Evolutionary conservation across 2,888 invertebrate genomes (phyloP).

Genomic region (Pandemis heparana): DNA sequence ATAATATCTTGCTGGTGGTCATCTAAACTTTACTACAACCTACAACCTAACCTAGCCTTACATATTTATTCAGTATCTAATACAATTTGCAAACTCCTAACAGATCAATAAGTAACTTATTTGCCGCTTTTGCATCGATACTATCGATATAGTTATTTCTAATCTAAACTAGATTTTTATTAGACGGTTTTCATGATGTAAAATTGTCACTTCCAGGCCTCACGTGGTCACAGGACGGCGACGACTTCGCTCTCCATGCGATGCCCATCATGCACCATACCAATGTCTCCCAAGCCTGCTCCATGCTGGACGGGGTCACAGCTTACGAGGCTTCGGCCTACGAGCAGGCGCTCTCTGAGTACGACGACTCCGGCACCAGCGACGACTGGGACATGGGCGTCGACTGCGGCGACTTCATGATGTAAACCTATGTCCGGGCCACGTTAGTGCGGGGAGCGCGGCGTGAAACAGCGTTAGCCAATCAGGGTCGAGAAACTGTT

Average conservation of each 20-base stretch:
- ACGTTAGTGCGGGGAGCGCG: constrained; percentile 14
- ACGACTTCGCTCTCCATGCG: constrained; percentile 88
- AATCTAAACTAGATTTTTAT: no score
- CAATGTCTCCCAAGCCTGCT: constrained; percentile 86
- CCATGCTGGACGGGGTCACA: constrained; percentile 84
- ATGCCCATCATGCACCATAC: constrained; percentile 88
- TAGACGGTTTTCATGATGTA: no score
- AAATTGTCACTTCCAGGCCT: constrained; percentile 73
- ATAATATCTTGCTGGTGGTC: no score
- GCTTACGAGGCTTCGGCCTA: constrained; percentile 86
- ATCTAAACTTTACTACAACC: no score
- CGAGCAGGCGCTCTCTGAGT: constrained; percentile 87
- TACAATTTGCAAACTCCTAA: no score
- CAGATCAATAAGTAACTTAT: no score
- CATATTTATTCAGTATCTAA: no score
- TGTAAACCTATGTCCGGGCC: constrained; percentile 69
- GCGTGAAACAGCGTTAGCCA: constrained; percentile 1
- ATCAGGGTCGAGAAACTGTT: constrained; percentile 14
- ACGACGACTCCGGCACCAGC: constrained; percentile 81
- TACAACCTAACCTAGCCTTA: no score
- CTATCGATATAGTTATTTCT: no score
- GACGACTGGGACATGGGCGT: constrained; percentile 90
- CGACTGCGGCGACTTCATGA: constrained; percentile 90
- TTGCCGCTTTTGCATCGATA: no score
- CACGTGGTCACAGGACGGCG: constrained; percentile 88